phyloP scores from a whole-genome alignment of 2,113 vertebrate species.

The Muntiacus muntjak region DNA sequence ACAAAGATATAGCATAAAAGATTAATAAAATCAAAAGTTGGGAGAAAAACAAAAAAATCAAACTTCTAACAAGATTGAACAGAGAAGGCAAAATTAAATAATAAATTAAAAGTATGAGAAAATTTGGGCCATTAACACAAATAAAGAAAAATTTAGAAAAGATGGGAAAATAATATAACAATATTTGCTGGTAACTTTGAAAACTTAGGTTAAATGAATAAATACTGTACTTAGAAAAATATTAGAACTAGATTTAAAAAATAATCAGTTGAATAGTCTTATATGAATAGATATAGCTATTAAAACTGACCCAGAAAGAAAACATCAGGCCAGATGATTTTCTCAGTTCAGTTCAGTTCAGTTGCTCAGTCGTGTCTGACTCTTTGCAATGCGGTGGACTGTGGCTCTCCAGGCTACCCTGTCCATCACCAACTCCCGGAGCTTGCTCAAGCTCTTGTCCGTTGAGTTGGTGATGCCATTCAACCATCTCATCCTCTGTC shows the following conservation, averaged over 20 bases:
- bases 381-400: not conserved
- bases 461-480: not conserved
- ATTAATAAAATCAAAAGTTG: not conserved
- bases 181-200: not conserved
- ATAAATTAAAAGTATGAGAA: not conserved
- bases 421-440: not conserved
- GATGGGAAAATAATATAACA: not conserved
- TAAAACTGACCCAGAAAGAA: not conserved
- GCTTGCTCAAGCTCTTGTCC: not conserved
- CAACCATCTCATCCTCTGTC: not conserved
- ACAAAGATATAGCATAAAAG: not conserved
- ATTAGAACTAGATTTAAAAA: not conserved
- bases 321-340: not conserved
- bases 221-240: not conserved
- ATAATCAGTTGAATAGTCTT: not conserved
- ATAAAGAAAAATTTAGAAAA: not conserved
- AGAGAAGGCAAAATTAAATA: not conserved
- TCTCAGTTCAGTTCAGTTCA: not conserved
- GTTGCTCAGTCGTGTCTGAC: not conserved
- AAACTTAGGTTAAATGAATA: not conserved
- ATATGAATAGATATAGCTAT: not conserved
- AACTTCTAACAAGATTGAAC: not conserved
- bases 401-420: not conserved
- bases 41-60: not conserved
- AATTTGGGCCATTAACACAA: not conserved